A percentile compares a stretch with the other conserved stretches of the same genome.
Evolutionary conservation across 1,140 invertebrate species (phyloP).

Genomic region (Physella acuta): DNA sequence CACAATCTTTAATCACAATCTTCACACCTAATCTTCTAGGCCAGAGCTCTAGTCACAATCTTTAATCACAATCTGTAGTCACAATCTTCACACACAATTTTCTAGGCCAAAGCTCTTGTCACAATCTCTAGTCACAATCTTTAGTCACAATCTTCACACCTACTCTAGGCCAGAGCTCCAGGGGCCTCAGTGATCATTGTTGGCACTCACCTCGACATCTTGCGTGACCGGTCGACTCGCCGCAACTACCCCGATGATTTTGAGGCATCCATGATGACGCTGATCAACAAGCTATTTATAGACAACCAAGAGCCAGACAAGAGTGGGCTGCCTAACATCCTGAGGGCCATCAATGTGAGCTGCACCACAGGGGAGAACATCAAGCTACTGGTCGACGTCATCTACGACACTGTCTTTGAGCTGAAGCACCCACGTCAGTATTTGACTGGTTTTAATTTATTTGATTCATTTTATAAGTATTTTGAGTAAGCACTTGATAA

Average conservation of each 20-base stretch:
- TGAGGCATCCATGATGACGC: conserved; percentile 67
- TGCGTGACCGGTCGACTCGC: conserved; percentile 72
- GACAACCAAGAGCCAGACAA: conserved; percentile 94
- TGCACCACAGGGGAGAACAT: conserved; percentile 90
- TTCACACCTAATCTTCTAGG: too few relatives aligned
- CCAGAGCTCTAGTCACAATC: too few relatives aligned
- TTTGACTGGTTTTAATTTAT: conserved; percentile 17
- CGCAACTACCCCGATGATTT: conserved; percentile 76
- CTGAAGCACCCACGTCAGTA: conserved; percentile 46
- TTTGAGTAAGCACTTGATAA: too few relatives aligned
- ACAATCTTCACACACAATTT: too few relatives aligned
- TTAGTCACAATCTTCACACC: too few relatives aligned
- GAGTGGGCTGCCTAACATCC: conserved; percentile 87
- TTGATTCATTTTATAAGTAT: too few relatives aligned
- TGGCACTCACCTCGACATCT: conserved; percentile 70
- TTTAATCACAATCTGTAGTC: too few relatives aligned
- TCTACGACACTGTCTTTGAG: conserved; percentile 92
- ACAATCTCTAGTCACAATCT: too few relatives aligned
- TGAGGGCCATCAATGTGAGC: conserved; percentile 88
- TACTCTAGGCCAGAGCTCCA: conserved; percentile 64
- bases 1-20: too few relatives aligned
- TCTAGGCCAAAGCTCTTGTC: too few relatives aligned
- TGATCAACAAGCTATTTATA: conserved; percentile 70
- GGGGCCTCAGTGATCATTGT: conserved; percentile 56
- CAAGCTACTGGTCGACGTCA: conserved; percentile 84